A percentile compares a stretch with the other conserved stretches of the same genome.
Conservation (phyloP, 2,888 invertebrate species). For the Macrophya alboannulata region DNA sequence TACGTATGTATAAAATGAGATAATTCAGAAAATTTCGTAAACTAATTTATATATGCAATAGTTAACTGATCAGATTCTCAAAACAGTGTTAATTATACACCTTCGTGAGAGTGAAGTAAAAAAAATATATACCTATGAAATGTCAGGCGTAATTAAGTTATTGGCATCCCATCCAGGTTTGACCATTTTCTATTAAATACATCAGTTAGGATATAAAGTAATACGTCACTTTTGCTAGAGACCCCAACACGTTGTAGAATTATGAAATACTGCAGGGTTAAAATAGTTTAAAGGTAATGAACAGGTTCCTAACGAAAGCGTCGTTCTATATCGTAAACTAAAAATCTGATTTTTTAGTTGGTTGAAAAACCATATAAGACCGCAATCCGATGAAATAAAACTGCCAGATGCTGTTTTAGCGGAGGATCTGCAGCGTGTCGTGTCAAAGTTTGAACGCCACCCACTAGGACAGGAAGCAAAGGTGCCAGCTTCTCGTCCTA, state of each 20-base stretch:
- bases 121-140: not conserved
- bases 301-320: not conserved
- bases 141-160: not conserved
- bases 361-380: conserved; percentile 80
- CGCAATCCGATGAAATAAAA: conserved; percentile 82
- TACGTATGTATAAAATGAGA: not conserved
- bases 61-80: conserved; percentile 9
- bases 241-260: not conserved
- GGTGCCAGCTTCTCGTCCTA: conserved; percentile 81
- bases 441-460: conserved; percentile 82
- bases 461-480: conserved; percentile 83
- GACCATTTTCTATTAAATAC: conserved; percentile 11
- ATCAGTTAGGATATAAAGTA: not conserved
- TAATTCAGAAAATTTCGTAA: not conserved
- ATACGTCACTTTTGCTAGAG: conserved; percentile 15
- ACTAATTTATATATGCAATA: not conserved
- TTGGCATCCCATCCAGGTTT: conserved; percentile 33
- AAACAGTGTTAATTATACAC: not conserved
- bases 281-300: not conserved
- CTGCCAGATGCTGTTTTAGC: conserved; percentile 82
- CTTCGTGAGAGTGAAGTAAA: not conserved
- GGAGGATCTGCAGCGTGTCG: conserved; percentile 82
- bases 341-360: conserved; percentile 62
- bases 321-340: not conserved
- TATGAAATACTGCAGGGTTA: not conserved